phyloP scores from a whole-genome alignment of 2,888 invertebrate genomes.

The Chaetoderma sp. region DNA sequence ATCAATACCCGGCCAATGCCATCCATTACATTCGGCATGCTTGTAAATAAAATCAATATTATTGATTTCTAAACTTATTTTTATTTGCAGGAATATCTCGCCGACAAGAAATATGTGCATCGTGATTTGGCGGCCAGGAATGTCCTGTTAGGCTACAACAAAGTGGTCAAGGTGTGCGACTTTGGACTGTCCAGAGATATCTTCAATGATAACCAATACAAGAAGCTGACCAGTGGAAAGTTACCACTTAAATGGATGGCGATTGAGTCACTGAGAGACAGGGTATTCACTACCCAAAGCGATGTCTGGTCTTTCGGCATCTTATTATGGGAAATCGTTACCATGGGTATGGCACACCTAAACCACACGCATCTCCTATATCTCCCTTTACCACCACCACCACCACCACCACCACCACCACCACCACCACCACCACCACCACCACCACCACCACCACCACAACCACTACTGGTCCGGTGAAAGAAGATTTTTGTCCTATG shows the following conservation, averaged over 20 bases:
- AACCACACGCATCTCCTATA: background rate
- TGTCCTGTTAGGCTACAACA: constrained; percentile 73
- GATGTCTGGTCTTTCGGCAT: constrained; percentile 92
- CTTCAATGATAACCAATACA: constrained; percentile 86
- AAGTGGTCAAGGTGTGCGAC: constrained; percentile 84
- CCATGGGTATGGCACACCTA: constrained; percentile 79
- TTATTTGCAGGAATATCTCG: constrained; percentile 79
- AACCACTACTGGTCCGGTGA: too few relatives aligned
- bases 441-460: too few relatives aligned
- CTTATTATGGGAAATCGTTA: constrained; percentile 88
- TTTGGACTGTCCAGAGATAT: constrained; percentile 89
- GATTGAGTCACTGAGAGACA: constrained; percentile 72
- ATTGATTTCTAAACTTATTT: background rate
- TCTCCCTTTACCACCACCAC: too few relatives aligned
- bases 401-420: too few relatives aligned
- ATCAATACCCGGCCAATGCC: too few relatives aligned
- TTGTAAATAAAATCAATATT: too few relatives aligned
- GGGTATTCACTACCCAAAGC: constrained; percentile 83
- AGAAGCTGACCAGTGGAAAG: constrained; percentile 73
- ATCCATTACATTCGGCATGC: too few relatives aligned
- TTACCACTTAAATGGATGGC: constrained; percentile 69
- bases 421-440: too few relatives aligned
- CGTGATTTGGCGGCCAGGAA: constrained; percentile 90
- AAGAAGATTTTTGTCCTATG: too few relatives aligned
- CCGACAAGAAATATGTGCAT: constrained; percentile 86